Percentiles rank a stretch among this genome's conserved stretches.
Evolutionary conservation across 2,888 invertebrate genomes (phyloP).

Genomic region (Xestia rhomboidea): DNA sequence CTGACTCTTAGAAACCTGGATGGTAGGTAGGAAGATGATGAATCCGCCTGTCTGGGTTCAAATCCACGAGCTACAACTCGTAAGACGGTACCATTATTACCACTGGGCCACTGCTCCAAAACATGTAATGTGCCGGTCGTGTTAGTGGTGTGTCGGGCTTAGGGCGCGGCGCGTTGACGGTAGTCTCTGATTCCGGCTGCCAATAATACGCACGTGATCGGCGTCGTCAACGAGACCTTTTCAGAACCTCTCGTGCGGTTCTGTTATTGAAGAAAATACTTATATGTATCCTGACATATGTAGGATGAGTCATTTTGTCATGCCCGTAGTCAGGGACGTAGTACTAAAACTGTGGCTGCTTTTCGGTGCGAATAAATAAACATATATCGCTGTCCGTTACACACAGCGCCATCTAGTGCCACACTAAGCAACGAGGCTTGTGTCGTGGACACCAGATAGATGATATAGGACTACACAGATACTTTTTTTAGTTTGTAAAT

Average conservation of each 20-base stretch:
- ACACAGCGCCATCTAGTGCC: no score
- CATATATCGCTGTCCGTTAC: no score
- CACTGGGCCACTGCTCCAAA: neutral
- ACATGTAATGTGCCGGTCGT: conserved; percentile 51
- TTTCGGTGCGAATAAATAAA: conserved; percentile 10
- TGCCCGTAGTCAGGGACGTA: conserved; percentile 50
- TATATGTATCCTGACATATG: conserved; percentile 69
- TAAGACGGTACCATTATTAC: neutral
- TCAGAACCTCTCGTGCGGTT: conserved; percentile 71
- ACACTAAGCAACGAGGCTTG: no score
- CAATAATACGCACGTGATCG: conserved; percentile 87
- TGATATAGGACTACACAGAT: no score
- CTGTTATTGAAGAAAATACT: conserved; percentile 80
- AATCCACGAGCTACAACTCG: neutral
- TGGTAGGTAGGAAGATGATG: neutral
- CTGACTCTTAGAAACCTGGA: neutral
- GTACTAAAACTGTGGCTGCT: conserved; percentile 27
- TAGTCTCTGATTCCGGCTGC: conserved; percentile 84
- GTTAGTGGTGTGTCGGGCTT: conserved; percentile 67
- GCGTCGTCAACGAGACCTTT: conserved; percentile 74
- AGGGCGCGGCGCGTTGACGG: conserved; percentile 77
- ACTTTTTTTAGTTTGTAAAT: no score
- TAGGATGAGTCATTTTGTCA: conserved; percentile 72
- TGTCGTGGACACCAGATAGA: no score
- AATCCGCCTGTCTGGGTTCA: neutral